Percentiles rank a stretch among this genome's conserved stretches.
phyloP scores from a whole-genome alignment of 92 coral and sea anemone species.

The Phymanthus crucifer region DNA sequence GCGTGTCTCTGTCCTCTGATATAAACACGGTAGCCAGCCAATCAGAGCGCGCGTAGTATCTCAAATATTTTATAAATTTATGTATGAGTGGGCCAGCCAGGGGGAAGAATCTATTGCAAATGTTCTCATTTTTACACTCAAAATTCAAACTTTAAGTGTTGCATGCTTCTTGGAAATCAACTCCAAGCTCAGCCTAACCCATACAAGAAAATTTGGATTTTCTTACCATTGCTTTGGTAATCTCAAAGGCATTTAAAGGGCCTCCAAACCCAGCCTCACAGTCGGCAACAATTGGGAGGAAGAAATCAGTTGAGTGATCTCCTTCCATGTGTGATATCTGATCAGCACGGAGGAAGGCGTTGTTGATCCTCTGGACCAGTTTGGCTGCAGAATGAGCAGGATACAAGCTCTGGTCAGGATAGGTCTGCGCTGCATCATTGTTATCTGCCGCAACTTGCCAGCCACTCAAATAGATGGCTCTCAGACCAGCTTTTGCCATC shows the following conservation, averaged over 20 bases:
- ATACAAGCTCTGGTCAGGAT: conserved; percentile 95
- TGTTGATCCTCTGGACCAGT: conserved; percentile 93
- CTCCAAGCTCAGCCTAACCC: no score
- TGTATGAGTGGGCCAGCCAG: no score
- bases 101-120: no score
- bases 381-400: conserved; percentile 96
- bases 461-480: conserved; percentile 95
- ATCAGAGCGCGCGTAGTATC: no score
- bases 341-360: conserved; percentile 92
- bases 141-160: not conserved
- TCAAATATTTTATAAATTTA: not conserved
- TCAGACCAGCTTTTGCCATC: conserved; percentile 95
- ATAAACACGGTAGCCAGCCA: no score
- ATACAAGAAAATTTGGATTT: not conserved
- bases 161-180: no score
- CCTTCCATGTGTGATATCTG: conserved; percentile 98
- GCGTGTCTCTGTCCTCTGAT: no score
- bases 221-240: conserved; percentile 88
- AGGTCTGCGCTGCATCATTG: conserved; percentile 88
- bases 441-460: conserved; percentile 99
- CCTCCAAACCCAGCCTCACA: conserved; percentile 99
- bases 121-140: not conserved
- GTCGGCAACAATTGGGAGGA: conserved; percentile 94
- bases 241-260: conserved; percentile 92
- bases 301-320: conserved; percentile 64